A percentile compares a stretch with the other conserved stretches of the same genome.
phyloP scores from a whole-genome alignment of 2,113 vertebrate genomes.

The Pyxicephalus adspersus region DNA sequence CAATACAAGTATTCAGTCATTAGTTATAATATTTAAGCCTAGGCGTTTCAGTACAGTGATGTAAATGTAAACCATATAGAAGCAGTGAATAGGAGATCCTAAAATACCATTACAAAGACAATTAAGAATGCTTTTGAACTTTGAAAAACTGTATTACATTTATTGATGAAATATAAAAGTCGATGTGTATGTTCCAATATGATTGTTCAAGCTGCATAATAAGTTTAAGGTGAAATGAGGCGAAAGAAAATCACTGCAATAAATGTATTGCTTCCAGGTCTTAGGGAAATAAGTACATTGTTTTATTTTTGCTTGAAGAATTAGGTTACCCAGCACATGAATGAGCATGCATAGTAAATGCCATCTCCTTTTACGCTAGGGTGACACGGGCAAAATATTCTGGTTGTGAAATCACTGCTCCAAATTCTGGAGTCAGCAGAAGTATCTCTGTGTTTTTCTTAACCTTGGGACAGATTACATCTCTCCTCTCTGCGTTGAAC shows the following conservation, averaged over 20 bases:
- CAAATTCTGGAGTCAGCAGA: conserved; percentile 43
- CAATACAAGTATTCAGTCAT: too few species aligned
- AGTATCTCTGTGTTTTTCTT: conserved; percentile 51
- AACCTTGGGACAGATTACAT: conserved; percentile 55
- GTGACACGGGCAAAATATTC: conserved; percentile 24
- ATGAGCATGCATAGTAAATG: background rate
- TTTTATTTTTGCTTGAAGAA: background rate
- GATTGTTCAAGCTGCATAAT: too few species aligned
- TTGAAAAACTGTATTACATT: too few species aligned
- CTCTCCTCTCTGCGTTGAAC: conserved; percentile 28
- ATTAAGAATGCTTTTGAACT: too few species aligned
- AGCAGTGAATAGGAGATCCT: too few species aligned
- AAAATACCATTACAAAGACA: too few species aligned
- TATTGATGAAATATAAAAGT: too few species aligned
- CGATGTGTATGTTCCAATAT: too few species aligned
- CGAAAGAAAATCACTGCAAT: background rate
- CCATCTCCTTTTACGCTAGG: background rate
- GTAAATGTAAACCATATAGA: too few species aligned
- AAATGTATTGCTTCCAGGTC: background rate
- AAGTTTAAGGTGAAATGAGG: background rate
- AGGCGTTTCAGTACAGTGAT: too few species aligned
- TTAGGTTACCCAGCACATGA: background rate
- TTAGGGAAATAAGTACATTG: background rate
- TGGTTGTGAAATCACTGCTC: background rate
- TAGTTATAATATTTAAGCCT: too few species aligned